Conservation (phyloP, 2,797 vertebrate species). For the Kryptopterus vitreolus region DNA sequence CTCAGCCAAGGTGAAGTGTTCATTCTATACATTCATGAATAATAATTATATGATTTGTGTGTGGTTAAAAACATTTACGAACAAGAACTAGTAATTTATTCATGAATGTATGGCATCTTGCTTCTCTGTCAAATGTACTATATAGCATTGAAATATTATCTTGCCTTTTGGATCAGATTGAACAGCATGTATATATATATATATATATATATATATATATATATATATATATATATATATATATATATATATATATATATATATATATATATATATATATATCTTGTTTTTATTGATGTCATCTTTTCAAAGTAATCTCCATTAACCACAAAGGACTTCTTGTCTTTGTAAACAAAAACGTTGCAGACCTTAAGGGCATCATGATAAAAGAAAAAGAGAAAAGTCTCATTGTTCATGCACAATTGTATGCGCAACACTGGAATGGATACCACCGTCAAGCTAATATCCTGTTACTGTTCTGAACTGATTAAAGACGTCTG, state of each 20-base stretch:
- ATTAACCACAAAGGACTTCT: slow-evolving; percentile 2
- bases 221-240: too few species aligned
- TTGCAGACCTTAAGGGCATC: neutral
- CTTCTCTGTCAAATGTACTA: neutral
- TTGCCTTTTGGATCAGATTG: slow-evolving; percentile 10
- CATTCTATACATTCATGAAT: neutral
- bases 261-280: too few species aligned
- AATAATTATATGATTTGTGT: neutral
- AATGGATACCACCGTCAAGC: slow-evolving; percentile 9
- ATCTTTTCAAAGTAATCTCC: slow-evolving; percentile 7
- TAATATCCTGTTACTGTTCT: slow-evolving; percentile 19
- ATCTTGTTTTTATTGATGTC: neutral
- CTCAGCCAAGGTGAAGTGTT: neutral
- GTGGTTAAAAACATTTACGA: too few species aligned
- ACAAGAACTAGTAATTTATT: too few species aligned
- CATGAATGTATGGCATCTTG: neutral
- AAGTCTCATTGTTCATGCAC: slow-evolving; percentile 4
- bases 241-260: too few species aligned
- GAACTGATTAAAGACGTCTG: neutral
- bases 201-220: too few species aligned
- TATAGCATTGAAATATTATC: neutral
- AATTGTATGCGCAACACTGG: neutral
- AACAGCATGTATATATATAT: too few species aligned
- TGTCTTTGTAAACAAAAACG: neutral
- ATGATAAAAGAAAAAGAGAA: neutral